phyloP scores from a whole-genome alignment of 2,797 vertebrate genomes.

The Pteropus rufus region DNA sequence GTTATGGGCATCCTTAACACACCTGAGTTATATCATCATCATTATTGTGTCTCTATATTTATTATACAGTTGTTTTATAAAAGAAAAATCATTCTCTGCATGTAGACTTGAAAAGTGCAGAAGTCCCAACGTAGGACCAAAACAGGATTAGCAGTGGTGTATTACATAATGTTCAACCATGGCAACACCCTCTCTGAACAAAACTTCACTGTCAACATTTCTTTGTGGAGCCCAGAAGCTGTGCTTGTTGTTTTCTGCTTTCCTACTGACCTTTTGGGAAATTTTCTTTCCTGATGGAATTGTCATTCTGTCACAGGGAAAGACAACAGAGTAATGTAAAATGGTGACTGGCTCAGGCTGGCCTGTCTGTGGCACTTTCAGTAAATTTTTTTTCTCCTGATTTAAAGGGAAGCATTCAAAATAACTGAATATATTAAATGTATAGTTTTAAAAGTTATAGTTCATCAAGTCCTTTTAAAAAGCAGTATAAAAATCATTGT shows the following conservation, averaged over 20 bases:
- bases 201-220: background rate
- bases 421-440: background rate
- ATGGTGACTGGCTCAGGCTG: background rate
- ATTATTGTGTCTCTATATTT: background rate
- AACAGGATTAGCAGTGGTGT: background rate
- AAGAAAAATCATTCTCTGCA: background rate
- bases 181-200: background rate
- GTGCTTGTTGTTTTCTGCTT: background rate
- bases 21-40: background rate
- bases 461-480: background rate
- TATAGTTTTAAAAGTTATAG: background rate
- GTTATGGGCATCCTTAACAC: background rate
- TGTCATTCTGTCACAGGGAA: background rate
- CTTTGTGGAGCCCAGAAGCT: background rate
- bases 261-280: constrained; percentile 23
- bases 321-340: background rate
- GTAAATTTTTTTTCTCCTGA: background rate
- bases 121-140: background rate
- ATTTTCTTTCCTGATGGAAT: background rate
- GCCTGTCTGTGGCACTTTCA: background rate
- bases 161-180: background rate
- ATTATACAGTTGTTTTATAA: background rate
- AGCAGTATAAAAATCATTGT: background rate
- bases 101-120: background rate
- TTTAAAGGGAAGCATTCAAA: background rate